A percentile compares a stretch with the other conserved stretches of the same genome.
Evolutionary conservation across 2,113 vertebrate genomes (phyloP).

Genomic region (Chiloscyllium plagiosum): DNA sequence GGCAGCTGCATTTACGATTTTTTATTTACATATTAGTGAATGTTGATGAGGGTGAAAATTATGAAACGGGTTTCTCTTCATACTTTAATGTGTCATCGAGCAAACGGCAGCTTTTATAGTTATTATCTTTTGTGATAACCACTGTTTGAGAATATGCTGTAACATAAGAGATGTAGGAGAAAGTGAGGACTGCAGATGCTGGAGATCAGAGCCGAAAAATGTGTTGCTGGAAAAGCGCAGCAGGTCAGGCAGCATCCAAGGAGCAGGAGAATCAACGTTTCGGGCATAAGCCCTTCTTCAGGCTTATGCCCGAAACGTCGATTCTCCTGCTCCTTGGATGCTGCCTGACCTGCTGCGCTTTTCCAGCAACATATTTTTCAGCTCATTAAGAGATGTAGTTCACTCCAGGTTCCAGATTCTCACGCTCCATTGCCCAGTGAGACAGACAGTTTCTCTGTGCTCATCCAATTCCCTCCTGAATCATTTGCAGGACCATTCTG

Average conservation of each 20-base stretch:
- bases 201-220: no score
- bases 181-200: no score
- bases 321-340: no score
- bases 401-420: neutral
- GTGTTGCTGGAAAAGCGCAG: no score
- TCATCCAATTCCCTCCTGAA: neutral
- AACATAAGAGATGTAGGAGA: neutral
- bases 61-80: neutral
- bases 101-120: neutral
- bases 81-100: neutral
- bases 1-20: neutral
- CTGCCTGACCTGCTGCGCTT: no score
- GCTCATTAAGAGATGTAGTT: neutral
- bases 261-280: no score
- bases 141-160: neutral
- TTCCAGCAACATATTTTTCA: no score
- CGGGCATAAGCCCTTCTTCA: no score
- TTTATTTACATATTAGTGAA: neutral
- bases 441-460: neutral
- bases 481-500: neutral
- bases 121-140: neutral
- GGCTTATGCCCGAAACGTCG: no score
- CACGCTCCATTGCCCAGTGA: neutral
- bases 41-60: neutral
- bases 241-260: no score